These are phyloP conservation scores for Osmoderma eremita DNA, from an alignment of 2,888 invertebrate species.

Conservation along the genomic window DNA sequence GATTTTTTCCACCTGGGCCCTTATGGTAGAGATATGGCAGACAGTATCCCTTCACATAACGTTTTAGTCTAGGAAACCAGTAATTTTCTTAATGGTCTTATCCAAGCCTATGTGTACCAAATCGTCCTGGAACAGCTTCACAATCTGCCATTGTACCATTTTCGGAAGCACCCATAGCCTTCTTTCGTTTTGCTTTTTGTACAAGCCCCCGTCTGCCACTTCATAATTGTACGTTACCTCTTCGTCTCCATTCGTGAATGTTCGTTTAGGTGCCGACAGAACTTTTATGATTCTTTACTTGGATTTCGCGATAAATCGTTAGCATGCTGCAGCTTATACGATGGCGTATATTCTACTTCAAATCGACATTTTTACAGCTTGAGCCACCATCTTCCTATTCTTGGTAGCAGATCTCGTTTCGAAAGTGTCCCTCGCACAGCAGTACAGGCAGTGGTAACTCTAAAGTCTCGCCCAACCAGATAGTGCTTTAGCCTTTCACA, in stretches of 20 bases:
- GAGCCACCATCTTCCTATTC: constrained; percentile 23
- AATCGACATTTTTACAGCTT: neutral
- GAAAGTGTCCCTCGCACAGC: neutral
- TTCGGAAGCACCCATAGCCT: neutral
- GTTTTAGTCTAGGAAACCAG: neutral
- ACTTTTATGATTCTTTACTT: neutral
- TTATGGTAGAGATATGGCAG: neutral
- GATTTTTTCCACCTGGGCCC: constrained; percentile 5
- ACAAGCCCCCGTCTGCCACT: neutral
- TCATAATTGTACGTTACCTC: constrained; percentile 1
- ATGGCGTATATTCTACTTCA: constrained; percentile 3
- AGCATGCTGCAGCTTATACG: neutral
- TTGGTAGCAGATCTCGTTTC: neutral
- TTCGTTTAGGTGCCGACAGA: neutral
- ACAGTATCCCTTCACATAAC: neutral
- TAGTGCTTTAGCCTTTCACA: constrained; percentile 1
- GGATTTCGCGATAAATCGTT: constrained; percentile 15
- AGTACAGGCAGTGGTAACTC: constrained; percentile 8
- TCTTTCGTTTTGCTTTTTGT: neutral
- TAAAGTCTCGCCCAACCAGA: constrained; percentile 4
- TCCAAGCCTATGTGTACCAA: neutral
- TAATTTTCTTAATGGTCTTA: neutral
- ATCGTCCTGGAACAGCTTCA: too few species aligned
- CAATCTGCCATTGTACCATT: neutral
- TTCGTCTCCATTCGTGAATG: neutral